Base-by-base conservation (phyloP, 2,797 vertebrate species). In the Thaleichthys pacificus region DNA sequence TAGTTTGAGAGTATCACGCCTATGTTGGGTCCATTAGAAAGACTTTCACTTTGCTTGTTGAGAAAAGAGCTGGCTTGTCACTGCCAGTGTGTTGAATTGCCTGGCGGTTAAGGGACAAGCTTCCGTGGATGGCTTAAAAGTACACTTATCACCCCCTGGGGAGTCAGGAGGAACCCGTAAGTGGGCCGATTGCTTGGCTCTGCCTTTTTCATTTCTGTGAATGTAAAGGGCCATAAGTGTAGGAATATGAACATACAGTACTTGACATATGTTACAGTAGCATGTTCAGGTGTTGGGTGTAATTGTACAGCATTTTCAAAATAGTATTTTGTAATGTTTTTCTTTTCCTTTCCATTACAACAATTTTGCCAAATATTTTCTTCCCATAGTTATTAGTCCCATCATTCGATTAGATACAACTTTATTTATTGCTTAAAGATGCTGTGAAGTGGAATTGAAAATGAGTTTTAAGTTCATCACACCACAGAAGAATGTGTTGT, bases 21-120 rank as follows among this genome's bases (percentile, higher is more conserved):
- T 78, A 84, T 81, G 84, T 79, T 77, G 80, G 78, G 80, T 88
- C 89, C 89, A 91, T 92, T 92, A 91, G 81, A 89, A 90, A 87
- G 75, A 87, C 84, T 91, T 89, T 84, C 73, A 77, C 77, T 88
- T 85, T 81, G 88, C 80, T 84, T 84, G 74, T 78, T 80, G 83
- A 82, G 71, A 54, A 77, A 85, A 84, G 79, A 80, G 73, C 85
- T 70, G 62, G 54, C 80, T 84, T 88, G 85, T 89, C 83, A 86
- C 79, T 82, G 71, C 69, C 74, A 71, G 73, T 63, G 72, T 80
- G 82, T 83, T 80, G 87, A 90, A 92, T 88, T 85, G 82, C 84
- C 73, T 69, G 60, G 81, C 83, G 75, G 87, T 89, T 86, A 80
- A 77, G 85, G 85, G 83, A 86, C 88, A 83, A 85, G 84, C 68